Conservation (phyloP, 2,888 invertebrate species). For the Caenorhabditis sp. region DNA sequence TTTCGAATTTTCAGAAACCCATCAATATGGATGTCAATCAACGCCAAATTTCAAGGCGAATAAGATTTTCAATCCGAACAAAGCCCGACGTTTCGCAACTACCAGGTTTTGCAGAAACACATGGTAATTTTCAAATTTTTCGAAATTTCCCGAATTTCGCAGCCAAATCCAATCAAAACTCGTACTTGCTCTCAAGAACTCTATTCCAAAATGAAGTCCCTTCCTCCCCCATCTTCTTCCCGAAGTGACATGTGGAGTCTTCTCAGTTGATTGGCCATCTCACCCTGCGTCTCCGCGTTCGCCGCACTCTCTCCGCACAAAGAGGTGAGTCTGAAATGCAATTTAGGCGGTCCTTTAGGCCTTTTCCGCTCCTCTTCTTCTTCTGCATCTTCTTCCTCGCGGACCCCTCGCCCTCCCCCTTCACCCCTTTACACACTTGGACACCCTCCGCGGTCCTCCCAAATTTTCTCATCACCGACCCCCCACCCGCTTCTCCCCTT, state of each 20-base stretch:
- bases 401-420: no score
- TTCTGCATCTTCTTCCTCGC: no score
- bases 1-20: no score
- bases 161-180: no score
- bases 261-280: conserved; percentile 50
- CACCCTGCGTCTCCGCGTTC: conserved; percentile 38
- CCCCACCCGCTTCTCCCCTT: conserved; percentile 9
- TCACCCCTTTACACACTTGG: conserved; percentile 55
- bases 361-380: conserved; percentile 29
- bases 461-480: conserved; percentile 36
- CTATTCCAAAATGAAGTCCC: not conserved
- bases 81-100: no score
- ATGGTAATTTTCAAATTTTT: no score
- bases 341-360: conserved; percentile 34
- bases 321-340: conserved; percentile 65
- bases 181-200: not conserved
- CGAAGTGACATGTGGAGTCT: conserved; percentile 8
- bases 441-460: no score
- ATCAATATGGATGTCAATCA: no score
- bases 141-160: no score
- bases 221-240: not conserved
- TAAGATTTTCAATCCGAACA: no score
- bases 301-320: conserved; percentile 18
- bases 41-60: no score
- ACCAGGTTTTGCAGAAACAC: no score